phyloP scores from a whole-genome alignment of 1,140 invertebrate genomes.

The Anoplophora glabripennis region DNA sequence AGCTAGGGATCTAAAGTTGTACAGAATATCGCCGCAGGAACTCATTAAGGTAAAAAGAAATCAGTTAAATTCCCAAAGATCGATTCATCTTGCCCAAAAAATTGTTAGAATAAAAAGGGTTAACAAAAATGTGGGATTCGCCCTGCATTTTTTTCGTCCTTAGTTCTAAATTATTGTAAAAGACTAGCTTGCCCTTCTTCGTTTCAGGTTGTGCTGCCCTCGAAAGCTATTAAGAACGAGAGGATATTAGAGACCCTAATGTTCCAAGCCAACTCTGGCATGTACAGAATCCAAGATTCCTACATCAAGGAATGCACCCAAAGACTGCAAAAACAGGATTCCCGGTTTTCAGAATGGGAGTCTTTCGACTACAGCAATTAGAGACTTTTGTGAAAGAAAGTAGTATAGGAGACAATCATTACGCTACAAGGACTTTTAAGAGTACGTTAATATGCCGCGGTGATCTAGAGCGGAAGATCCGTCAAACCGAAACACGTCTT shows the following conservation, averaged over 20 bases:
- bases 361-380: constrained; percentile 68
- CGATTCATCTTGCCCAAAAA: too few species aligned
- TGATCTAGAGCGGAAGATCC: too few species aligned
- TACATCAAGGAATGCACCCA: constrained; percentile 85
- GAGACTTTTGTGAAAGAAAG: constrained; percentile 10
- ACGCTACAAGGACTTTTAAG: neutral
- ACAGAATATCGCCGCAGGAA: constrained; percentile 89
- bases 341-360: constrained; percentile 75
- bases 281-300: constrained; percentile 85
- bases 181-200: too few species aligned
- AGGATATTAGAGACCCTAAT: constrained; percentile 88
- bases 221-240: constrained; percentile 91
- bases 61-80: neutral
- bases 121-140: too few species aligned
- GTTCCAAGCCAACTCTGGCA: constrained; percentile 89
- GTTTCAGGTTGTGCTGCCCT: constrained; percentile 78
- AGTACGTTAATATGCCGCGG: too few species aligned
- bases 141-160: too few species aligned
- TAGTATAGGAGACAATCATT: constrained; percentile 33
- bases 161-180: too few species aligned
- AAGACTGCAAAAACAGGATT: constrained; percentile 83
- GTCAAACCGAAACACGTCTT: too few species aligned
- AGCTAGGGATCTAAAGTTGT: constrained; percentile 82
- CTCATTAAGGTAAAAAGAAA: constrained; percentile 72
- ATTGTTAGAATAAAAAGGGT: too few species aligned